A percentile compares a stretch with the other conserved stretches of the same genome.
Evolutionary conservation across 2,888 invertebrate species (phyloP).

Genomic region (Mellilla xanthometata): DNA sequence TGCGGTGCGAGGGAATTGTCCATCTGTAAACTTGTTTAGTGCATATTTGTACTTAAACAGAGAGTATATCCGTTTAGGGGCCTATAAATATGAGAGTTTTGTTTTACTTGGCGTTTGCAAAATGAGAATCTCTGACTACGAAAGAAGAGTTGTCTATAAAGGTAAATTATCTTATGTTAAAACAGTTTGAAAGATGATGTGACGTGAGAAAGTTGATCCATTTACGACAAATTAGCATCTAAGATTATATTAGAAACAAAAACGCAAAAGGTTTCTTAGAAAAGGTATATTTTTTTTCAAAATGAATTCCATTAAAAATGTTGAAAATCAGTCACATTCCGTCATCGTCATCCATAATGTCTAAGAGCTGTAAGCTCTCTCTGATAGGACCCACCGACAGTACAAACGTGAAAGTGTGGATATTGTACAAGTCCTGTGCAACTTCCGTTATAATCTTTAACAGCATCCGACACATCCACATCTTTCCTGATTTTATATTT

Average conservation of each 20-base stretch:
- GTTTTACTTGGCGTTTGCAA: too few species aligned
- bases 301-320: not conserved
- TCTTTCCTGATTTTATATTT: constrained; percentile 35
- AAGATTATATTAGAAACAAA: too few species aligned
- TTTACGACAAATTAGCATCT: too few species aligned
- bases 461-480: constrained; percentile 72
- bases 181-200: too few species aligned
- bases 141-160: too few species aligned
- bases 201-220: too few species aligned
- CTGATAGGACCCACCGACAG: constrained; percentile 60
- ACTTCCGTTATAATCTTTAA: constrained; percentile 60
- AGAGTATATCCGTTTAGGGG: constrained; percentile 12
- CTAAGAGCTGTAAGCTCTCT: constrained; percentile 62
- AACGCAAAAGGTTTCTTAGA: too few species aligned
- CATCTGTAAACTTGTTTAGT: constrained; percentile 38
- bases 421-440: constrained; percentile 58
- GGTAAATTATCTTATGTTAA: too few species aligned
- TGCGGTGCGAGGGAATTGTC: constrained; percentile 34
- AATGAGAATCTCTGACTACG: too few species aligned
- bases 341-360: constrained; percentile 68
- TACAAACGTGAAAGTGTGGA: constrained; percentile 63
- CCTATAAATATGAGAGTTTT: constrained; percentile 9
- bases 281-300: not conserved
- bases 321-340: constrained; percentile 31
- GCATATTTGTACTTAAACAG: constrained; percentile 19